Base-by-base conservation (phyloP, 1,140 invertebrate genomes). In the Drosophila bocqueti region DNA sequence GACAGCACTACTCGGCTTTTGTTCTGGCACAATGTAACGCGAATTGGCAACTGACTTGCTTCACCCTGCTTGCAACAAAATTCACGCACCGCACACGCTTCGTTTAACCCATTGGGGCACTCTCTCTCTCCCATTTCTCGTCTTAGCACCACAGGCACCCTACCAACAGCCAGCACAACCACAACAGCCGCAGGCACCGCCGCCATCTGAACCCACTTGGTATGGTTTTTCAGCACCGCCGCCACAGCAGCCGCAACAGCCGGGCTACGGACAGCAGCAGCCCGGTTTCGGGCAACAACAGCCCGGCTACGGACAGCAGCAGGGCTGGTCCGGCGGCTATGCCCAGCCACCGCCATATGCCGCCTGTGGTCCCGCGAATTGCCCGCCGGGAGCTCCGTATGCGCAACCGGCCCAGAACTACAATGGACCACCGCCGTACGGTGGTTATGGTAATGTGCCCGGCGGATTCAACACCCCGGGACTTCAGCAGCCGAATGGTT, bases 151-250 rank as follows among this genome's bases (percentile, higher is more conserved):
- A 59, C 85, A 79, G 63, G 45, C 54, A 72, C 61, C 47, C 6
- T 58, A 43, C n/a, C 64, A 79, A 52, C 79, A 81, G 42, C 77
- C 69, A 47, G 38, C 67, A 55, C 52, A 40, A 16, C 69, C 78
- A 29, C 75, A 71, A 46, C 76, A 72, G 24, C 74, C 64, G 18
- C 75, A 77, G 49, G 54, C 8, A 15, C 63, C 54, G 26, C 71
- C 77, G 46, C 52, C 69, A 29, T 81, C 40, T 90, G 61, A 90
- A 58, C 79, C 91, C n/a, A 80, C 49, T 75, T 92, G 91, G 91
- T 91, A 86, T 68, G 91, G 91, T 76, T 92, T 92, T 91, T 91
- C 86, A 83, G 83, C 84, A 24, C 91, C 91, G 31, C 86, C 84
- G 8, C 78, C 76, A 29, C 76, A 76, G 9, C 76, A 89, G 21